Base-by-base conservation (phyloP, 2,888 invertebrate species). In the Gasteruption jaculator region DNA sequence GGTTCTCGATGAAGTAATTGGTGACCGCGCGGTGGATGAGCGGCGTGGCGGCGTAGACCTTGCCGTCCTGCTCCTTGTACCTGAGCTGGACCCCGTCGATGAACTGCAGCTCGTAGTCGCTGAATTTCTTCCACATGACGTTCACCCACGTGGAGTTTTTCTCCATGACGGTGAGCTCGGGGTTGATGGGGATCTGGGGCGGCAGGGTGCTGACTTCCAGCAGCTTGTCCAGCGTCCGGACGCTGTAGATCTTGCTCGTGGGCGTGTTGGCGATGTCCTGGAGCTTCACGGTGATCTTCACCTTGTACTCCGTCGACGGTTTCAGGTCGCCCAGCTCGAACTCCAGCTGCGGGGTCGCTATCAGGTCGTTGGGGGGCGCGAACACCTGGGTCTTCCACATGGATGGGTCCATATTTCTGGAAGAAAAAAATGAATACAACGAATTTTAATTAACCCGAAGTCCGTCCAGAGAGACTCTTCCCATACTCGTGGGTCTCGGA, bases 41-140 rank as follows among this genome's bases (percentile, higher is more conserved):
- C 15, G 91, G 88, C 0, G 91, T 88, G 48, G 87, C 87, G 18
- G 84, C 84, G 68, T 88, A 92, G 44, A 90, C 84, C 58, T 86
- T 87, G 22, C 85, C 86, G 41, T 86, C 85, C 6, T 83, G 78
- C 61, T 88, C 86, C 58, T 88, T 87, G 67, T 86, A 92, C 54
- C 90, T 81, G 52, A 93, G 73, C 71, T 91, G 91, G 29, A 92
- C 83, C 1, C 91, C 92, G 60, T 93, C 92, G 41, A 92, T 87
- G 57, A 85, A 87, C 56, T 84, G 83, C 50, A 89, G 68, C 63
- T 92, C 91, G 29, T 85, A 81, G 43, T 86, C 85, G 1, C 80
- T 78, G 58, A 92, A 85, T 58, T 85, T 86, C 54, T 87, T 80
- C 92, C 92, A 93, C 33, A 77, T 81, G 2, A 92, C 75, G 37